Evolutionary conservation across 2,888 invertebrate genomes (phyloP), one percentile per base, ranked within the genome.

Genomic region (Leptopterna dolabrata): DNA sequence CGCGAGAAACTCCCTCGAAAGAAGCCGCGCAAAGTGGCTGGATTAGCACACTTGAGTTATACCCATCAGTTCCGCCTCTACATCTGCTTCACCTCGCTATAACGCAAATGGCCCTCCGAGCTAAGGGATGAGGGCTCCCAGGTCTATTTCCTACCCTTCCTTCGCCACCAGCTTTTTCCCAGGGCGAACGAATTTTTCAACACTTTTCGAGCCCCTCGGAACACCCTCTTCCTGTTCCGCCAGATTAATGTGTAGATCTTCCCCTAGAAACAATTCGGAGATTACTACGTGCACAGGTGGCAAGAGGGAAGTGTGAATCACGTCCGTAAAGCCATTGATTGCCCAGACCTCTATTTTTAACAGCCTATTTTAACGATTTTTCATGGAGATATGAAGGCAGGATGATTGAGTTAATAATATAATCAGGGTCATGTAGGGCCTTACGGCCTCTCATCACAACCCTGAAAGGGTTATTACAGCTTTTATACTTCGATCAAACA

Each of bases 11-110:
- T 51, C 36, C 41, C 51, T 11, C 4, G 55, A 30, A 47, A 51
- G 55, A 55, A 55, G 29, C 19, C 29, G 81, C 47, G 81, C 30
- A 81, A 81, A 81, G 81, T 81, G 81, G 47, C 29, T 16, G 81
- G 81, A 81, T 81, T 81, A 81, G 81, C 81, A 55, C 81, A 55
- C 30, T 81, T 81, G 81, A 81, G 81, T 81, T 81, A 81, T 81
- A 55, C 24, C 81, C 81, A 55, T 81, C 81, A 81, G 55, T 81
- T 81, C 16, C 51, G 55, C 51, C 36, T 55, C 55, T 55, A 81
- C 81, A 81, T 81, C 81, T 81, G 81, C 81, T 81, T 13, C 81
- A 47, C 81, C 47, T 19, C 81, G 45, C 81, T 47, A 27, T 51
- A 81, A 55, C 27, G 81, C 51, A 81, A 81, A 81, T 81, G 81